Evolutionary conservation across 2,888 invertebrate genomes (phyloP), one percentile per base, ranked within the genome.

Genomic region (Listrodromus nycthemerus): DNA sequence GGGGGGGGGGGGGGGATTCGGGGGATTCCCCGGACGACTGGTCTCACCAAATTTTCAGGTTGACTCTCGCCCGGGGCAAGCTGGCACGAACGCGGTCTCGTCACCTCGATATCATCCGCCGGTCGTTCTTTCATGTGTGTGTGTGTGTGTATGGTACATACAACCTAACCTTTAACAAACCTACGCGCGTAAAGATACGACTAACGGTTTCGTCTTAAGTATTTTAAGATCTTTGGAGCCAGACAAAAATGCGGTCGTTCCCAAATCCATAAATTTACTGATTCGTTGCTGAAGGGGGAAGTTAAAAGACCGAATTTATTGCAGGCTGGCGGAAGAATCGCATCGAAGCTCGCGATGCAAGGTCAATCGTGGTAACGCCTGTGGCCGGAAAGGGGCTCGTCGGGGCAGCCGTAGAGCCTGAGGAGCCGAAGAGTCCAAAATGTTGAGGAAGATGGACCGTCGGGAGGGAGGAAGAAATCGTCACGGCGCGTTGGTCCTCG

Each of bases 381-480:
- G 67, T 71, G 48, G 67, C 50, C 33, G 85, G 83, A 21, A 69
- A 83, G 71, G 84, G 73, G 33, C 33, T 33, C 27, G 48, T 41
- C 33, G 41, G 27, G 37, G 63, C 37, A 52, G 41, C 13, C 63
- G 50, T 52, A 27, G 41, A 67, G 75, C 37, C 48, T n/a, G 63
- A 48, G 63, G 74, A 37, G 69, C 37, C 70, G 66, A 73, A 55
- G 71, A 45, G 33, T 41, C 50, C 73, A 82, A 82, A 75, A 87
- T 82, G 80, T 24, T 55, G 74, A 27, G 75, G 77, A 79, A 73
- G 66, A 86, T 86, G 86, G 86, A 80, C 81, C 13, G 71, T 74
- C 58, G 82, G 58, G 19, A 41, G 16, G 75, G 3, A 48, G 63
- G 30, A 69, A 76, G 79, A 76, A 52, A 7, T 13, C 45, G 33